A percentile compares a stretch with the other conserved stretches of the same genome.
These are phyloP conservation scores for Cryptotis parvus DNA, from an alignment of 2,113 vertebrate genomes.

Conservation along the genomic window DNA sequence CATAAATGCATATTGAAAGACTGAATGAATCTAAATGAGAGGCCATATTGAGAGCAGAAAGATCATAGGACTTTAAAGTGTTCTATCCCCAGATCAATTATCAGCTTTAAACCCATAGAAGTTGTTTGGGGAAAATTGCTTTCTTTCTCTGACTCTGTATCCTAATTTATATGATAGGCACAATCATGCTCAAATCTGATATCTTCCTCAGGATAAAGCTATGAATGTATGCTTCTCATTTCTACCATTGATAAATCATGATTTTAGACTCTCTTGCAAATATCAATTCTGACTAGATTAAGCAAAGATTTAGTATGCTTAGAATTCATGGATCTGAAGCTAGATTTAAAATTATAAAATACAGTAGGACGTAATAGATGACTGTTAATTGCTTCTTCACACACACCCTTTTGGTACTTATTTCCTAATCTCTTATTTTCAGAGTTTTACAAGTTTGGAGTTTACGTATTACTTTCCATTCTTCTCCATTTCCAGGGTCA, in stretches of 20 bases:
- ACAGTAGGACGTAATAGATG: not conserved
- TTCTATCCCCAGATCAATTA: not conserved
- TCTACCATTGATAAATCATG: not conserved
- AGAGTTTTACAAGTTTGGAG: not conserved
- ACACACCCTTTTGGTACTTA: not conserved
- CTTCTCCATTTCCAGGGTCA: not conserved
- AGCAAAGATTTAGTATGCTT: not conserved
- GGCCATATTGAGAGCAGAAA: not conserved
- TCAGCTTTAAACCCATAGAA: not conserved
- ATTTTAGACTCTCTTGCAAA: conserved; percentile 15
- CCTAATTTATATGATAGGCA: not conserved
- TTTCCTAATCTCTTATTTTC: not conserved
- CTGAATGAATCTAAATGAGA: not conserved
- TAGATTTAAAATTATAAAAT: not conserved
- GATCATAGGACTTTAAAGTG: not conserved
- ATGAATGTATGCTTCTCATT: not conserved
- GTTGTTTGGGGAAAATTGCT: not conserved
- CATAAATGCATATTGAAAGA: conserved; percentile 17
- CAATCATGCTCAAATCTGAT: not conserved
- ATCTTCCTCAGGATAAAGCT: not conserved
- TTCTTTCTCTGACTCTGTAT: not conserved
- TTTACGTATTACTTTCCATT: not conserved
- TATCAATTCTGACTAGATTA: not conserved
- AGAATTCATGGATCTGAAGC: not conserved
- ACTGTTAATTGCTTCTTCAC: not conserved